Evolutionary conservation across 2,888 invertebrate species (phyloP), one percentile per base, ranked within the genome.

Genomic region (Axea sp.): DNA sequence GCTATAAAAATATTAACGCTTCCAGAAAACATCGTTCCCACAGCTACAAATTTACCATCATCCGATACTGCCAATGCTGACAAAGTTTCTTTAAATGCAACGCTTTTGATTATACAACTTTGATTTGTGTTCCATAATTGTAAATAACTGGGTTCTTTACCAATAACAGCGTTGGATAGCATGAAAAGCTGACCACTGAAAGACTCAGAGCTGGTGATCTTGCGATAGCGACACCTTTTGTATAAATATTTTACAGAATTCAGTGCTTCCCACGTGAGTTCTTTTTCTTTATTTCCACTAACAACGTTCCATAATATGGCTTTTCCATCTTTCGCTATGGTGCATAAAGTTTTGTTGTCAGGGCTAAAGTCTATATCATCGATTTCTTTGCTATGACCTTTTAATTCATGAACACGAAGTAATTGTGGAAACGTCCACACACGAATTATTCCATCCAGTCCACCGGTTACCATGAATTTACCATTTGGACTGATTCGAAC

Each of bases 1-100:
- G 96, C 94, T 76, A 96, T 91, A 83, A 95, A 96, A 78, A 98
- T 94, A 76, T 95, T 93, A 7, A 98, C 95, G 80, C 94, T 95
- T 41, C 98, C 98, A 62, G 94, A 94, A 83, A 95, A 95, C 95
- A 98, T 97, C 30, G 96, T 96, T 4, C 98, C 98, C 8, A 96
- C 92, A 59, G 96, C 96, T 0, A 98, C 91, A 88, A 95, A 99
- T 68, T 95, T 90, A 0, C 98, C 98, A 89, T 98, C 96, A 86
- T 96, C 95, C 64, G 96, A 90, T 15, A 96, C 95, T 0, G 96
- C 94, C 75, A 97, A 89, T 8, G 96, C 95, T 1, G 96, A 93
- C 19, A 96, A 88, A 65, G 94, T 92, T 88, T 96, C 96, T 12
- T 59, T 71, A 30, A 62, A 93, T 91, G 90, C 88, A 37, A 91